Evolutionary conservation across 2,113 vertebrate species (phyloP), one percentile per base, ranked within the genome.

Genomic region (Pterocles gutturalis): DNA sequence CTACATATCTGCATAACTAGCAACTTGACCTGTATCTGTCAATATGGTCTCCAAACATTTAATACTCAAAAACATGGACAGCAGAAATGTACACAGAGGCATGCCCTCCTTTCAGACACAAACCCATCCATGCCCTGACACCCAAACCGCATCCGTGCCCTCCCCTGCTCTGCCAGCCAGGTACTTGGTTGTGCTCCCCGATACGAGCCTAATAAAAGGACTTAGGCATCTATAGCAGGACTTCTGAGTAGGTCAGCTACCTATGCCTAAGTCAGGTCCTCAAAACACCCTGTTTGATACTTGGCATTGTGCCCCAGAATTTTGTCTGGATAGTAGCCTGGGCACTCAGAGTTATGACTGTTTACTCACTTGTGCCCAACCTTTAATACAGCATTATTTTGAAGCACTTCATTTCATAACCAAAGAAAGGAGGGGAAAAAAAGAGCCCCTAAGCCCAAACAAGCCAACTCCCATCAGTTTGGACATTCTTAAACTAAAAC

Each of bases 71-170:
- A 87, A n/a, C 13, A 55, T 3, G 9, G 76, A 55, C 79, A 67
- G 20, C 8, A 72, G 61, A 72, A 28, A 36, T 1, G 13, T 14
- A 14, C 5, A 14, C 5, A 51, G 38, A 28, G n/a, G n/a, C n/a
- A n/a, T 20, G 29, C 13, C 7, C 9, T 81, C 21, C 28, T 29
- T 93, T 25, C 31, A 51, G 57, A 4, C 4, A 2, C 24, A 48
- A 10, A 38, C 7, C 2, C 1, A 0, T 16, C 29, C 0, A 0
- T 73, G 60, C 29, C 61, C 31, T 11, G 14, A 36, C 73, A 75
- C 24, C 34, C 60, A 61, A 70, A 9, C 21, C 1, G 3, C 22
- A 48, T 11, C 34, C 51, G 31, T 15, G 46, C 24, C 55, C 38
- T 57, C 7, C 24, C n/a, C 29, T 69, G 43, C 41, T 53, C 77